Evolutionary conservation across 2,888 invertebrate genomes (phyloP).

Genomic region (Caenorhabditis zanzibari): DNA sequence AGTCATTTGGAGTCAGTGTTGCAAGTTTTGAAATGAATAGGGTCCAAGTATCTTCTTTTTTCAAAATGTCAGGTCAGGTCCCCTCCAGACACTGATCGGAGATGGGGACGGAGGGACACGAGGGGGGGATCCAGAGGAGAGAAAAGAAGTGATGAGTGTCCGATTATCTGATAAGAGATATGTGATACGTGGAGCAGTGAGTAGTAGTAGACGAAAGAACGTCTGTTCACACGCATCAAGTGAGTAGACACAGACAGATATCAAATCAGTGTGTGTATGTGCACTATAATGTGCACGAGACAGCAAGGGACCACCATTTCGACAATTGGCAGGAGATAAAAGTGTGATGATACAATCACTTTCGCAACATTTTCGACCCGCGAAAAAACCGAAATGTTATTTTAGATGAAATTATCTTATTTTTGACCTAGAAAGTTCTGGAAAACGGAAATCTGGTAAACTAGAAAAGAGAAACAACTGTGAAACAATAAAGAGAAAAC

Average conservation of each 20-base stretch:
- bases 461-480: neutral
- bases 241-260: constrained; percentile 52
- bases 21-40: constrained; percentile 45
- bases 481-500: constrained; percentile 1
- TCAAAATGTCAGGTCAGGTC: constrained; percentile 58
- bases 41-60: constrained; percentile 58
- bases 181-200: constrained; percentile 33
- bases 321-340: constrained; percentile 46
- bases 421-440: neutral
- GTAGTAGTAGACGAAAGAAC: constrained; percentile 55
- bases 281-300: constrained; percentile 39
- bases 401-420: neutral
- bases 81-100: constrained; percentile 12
- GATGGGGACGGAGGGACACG: constrained; percentile 38
- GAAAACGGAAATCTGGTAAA: neutral
- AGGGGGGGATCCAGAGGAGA: neutral
- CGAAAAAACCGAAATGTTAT: constrained; percentile 7
- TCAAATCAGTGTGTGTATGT: constrained; percentile 29
- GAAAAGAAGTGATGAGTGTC: constrained; percentile 25
- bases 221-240: constrained; percentile 58
- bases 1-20: constrained; percentile 44
- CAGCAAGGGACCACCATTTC: constrained; percentile 37
- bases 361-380: constrained; percentile 5
- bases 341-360: neutral
- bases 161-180: constrained; percentile 57